A percentile compares a stretch with the other conserved stretches of the same genome.
phyloP scores from a whole-genome alignment of 92 coral and sea anemone genomes.

The Zoanthus sansibaricus region DNA sequence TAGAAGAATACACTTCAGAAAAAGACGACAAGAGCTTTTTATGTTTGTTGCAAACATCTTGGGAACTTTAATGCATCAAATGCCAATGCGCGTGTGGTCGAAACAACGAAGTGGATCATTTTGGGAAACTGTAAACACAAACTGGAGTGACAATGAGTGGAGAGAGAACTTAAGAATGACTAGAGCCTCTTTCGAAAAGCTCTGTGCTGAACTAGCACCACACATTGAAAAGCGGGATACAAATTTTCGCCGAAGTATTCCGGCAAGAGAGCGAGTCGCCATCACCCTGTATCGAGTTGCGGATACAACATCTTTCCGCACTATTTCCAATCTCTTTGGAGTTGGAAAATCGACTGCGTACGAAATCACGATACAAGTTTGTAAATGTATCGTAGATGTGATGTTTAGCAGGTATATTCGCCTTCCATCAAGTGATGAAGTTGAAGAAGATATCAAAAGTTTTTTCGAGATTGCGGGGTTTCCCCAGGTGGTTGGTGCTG shows the following conservation, averaged over 20 bases:
- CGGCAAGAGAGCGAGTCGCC: constrained; percentile 48
- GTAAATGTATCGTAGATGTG: not conserved
- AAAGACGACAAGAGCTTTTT: no score
- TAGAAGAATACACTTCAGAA: no score
- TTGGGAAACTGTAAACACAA: no score
- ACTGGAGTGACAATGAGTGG: not conserved
- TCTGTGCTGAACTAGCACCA: not conserved
- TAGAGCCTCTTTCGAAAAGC: not conserved
- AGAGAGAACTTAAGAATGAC: not conserved
- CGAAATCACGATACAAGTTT: not conserved
- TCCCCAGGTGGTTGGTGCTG: no score
- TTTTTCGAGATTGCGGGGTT: not conserved
- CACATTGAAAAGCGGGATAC: not conserved
- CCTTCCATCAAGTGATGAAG: not conserved
- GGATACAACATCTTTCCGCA: constrained; percentile 32
- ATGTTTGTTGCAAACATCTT: no score
- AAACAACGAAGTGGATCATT: no score
- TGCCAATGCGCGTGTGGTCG: no score
- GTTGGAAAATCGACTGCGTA: not conserved
- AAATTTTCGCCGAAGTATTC: constrained; percentile 44
- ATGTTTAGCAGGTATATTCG: not conserved
- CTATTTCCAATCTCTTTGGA: not conserved
- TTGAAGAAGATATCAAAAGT: not conserved
- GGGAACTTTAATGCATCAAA: no score
- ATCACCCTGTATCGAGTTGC: constrained; percentile 51